phyloP scores from a whole-genome alignment of 1,140 invertebrate genomes.

The Drosophila santomea region DNA sequence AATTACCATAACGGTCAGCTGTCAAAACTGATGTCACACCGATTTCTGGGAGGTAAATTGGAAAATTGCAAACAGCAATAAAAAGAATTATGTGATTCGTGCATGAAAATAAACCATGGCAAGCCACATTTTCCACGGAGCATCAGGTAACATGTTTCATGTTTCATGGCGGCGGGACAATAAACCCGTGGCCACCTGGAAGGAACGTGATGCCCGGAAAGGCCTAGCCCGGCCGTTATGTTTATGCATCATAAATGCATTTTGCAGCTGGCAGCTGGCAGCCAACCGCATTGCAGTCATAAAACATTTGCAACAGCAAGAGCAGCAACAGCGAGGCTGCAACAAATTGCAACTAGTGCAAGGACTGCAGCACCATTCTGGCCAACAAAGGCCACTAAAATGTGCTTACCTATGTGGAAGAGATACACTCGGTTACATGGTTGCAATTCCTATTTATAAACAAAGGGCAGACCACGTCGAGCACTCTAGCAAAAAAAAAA shows the following conservation, averaged over 20 bases:
- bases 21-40: conserved; percentile 44
- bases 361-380: conserved; percentile 40
- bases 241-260: conserved; percentile 82
- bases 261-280: conserved; percentile 42
- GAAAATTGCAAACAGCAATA: conserved; percentile 49
- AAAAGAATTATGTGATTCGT: conserved; percentile 64
- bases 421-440: conserved; percentile 33
- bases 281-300: conserved; percentile 62
- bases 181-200: conserved; percentile 60
- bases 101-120: conserved; percentile 53
- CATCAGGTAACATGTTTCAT: conserved; percentile 1
- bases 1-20: conserved; percentile 61
- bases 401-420: conserved; percentile 70
- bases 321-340: conserved; percentile 49
- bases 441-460: conserved; percentile 72
- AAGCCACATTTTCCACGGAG: neutral
- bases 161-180: conserved; percentile 48
- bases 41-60: conserved; percentile 13
- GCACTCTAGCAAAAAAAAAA: neutral
- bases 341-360: conserved; percentile 68
- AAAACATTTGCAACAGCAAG: conserved; percentile 68
- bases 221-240: conserved; percentile 61
- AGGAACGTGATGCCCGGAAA: conserved; percentile 24
- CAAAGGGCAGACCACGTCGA: conserved; percentile 8
- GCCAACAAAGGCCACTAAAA: conserved; percentile 47